Percentiles rank a stretch among this genome's conserved stretches.
phyloP scores from a whole-genome alignment of 2,888 invertebrate species.

The Pogonocherus hispidulus region DNA sequence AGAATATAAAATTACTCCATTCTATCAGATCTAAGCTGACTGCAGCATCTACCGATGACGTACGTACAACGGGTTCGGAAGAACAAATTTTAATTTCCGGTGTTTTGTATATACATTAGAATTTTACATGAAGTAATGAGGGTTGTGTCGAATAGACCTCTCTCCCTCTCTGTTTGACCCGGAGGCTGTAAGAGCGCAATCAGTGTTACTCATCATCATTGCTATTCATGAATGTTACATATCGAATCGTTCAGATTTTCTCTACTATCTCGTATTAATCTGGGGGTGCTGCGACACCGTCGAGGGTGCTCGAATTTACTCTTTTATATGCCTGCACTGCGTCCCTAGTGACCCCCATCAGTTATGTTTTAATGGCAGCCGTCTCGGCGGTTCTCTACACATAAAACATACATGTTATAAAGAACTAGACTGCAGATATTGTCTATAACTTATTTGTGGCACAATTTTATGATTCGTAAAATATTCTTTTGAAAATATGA shows the following conservation, averaged over 20 bases:
- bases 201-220: conserved; percentile 63
- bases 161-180: conserved; percentile 21
- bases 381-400: neutral
- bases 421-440: too few species aligned
- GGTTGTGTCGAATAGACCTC: conserved; percentile 44
- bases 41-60: neutral
- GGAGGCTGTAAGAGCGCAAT: conserved; percentile 59
- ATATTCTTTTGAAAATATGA: too few species aligned
- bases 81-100: conserved; percentile 55
- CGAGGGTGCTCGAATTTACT: conserved; percentile 28
- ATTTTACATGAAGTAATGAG: conserved; percentile 50
- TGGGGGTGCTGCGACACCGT: conserved; percentile 23
- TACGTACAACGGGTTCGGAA: conserved; percentile 26
- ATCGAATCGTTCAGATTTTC: conserved; percentile 59
- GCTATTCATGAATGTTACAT: conserved; percentile 63
- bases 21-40: conserved; percentile 1
- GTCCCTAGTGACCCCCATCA: conserved; percentile 1
- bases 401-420: too few species aligned
- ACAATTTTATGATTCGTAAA: too few species aligned
- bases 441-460: too few species aligned
- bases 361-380: conserved; percentile 13
- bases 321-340: conserved; percentile 18
- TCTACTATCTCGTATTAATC: conserved; percentile 64
- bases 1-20: neutral
- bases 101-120: conserved; percentile 50